A percentile compares a stretch with the other conserved stretches of the same genome.
These are phyloP conservation scores for Mastacembelus armatus DNA, from an alignment of 2,797 vertebrate genomes.

Conservation along the genomic window DNA sequence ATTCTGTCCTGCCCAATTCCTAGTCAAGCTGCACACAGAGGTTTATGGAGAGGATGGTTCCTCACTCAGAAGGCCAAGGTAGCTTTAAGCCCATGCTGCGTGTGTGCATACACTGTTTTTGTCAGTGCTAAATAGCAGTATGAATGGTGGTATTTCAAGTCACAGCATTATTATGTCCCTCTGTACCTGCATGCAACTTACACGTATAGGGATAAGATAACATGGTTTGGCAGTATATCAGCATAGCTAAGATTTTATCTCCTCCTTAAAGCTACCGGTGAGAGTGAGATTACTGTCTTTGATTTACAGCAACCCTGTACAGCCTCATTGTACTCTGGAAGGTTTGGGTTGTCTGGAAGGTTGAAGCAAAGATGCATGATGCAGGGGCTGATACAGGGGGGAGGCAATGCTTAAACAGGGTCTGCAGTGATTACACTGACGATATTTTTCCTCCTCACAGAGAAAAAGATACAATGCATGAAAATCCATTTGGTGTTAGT, in stretches of 20 bases:
- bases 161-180: not conserved
- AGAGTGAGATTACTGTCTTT: conserved; percentile 1
- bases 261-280: not conserved
- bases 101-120: not conserved
- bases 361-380: not conserved
- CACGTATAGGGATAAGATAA: not conserved
- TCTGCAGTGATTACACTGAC: not conserved
- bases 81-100: conserved; percentile 42
- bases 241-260: not conserved
- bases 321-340: too few relatives aligned
- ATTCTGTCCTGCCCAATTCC: conserved; percentile 41
- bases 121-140: conserved; percentile 5
- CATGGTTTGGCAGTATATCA: not conserved
- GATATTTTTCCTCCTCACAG: not conserved
- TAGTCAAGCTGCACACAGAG: conserved; percentile 34
- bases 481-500: too few relatives aligned
- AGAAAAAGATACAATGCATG: not conserved
- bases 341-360: conserved; percentile 5
- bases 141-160: conserved; percentile 1
- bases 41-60: conserved; percentile 31
- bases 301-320: not conserved
- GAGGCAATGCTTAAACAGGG: not conserved
- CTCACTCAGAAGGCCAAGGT: conserved; percentile 22
- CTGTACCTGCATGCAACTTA: not conserved
- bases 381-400: not conserved